phyloP scores from a whole-genome alignment of 2,113 vertebrate species.

The Sinosuthora webbiana region DNA sequence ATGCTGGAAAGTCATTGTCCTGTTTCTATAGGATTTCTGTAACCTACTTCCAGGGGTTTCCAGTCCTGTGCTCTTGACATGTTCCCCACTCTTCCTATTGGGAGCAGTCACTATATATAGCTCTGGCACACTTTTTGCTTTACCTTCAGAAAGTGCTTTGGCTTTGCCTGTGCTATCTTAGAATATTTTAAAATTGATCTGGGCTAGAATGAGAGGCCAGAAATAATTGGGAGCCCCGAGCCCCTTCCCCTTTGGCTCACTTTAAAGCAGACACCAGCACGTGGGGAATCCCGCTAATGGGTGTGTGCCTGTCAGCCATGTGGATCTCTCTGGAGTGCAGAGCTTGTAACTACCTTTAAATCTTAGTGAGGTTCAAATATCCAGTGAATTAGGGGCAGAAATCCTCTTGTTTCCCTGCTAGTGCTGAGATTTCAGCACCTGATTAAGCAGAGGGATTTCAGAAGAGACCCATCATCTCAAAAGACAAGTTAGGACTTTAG shows the following conservation, averaged over 20 bases:
- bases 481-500: not conserved
- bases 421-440: not conserved
- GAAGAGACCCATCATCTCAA: not conserved
- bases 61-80: conserved; percentile 17
- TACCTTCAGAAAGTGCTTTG: not conserved
- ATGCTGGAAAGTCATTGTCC: conserved; percentile 3
- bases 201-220: not conserved
- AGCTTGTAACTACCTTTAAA: not conserved
- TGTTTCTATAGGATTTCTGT: conserved; percentile 18
- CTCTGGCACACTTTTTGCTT: conserved; percentile 32
- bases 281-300: not conserved
- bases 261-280: not conserved
- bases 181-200: not conserved
- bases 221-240: not conserved
- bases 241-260: not conserved
- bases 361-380: not conserved
- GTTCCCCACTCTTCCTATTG: not conserved
- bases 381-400: not conserved
- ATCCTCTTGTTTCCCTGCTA: not conserved
- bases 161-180: not conserved
- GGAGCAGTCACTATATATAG: not conserved
- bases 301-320: not conserved
- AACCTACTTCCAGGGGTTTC: conserved; percentile 32
- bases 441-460: not conserved
- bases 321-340: not conserved